Evolutionary conservation across 2,888 invertebrate species (phyloP), one percentile per base, ranked within the genome.

Genomic region (Anthoptus insignis): DNA sequence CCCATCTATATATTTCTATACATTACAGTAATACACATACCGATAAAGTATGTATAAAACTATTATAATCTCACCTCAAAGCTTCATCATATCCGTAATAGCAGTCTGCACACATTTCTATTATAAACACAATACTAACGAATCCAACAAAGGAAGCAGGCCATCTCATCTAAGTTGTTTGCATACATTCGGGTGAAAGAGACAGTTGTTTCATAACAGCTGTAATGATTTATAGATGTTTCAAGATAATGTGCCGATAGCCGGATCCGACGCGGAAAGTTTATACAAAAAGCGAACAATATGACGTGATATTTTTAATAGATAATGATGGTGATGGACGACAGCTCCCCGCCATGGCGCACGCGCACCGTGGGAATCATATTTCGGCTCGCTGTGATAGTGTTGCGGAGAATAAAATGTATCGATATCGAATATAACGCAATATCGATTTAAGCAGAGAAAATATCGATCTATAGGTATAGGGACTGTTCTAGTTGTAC

Each of bases 301-400:
- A 89, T 92, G 91, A 91, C 88, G 88, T 84, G 91, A 91, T 92
- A 90, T 91, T 92, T 92, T 92, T 92, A 89, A 91, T 90, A 92
- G 91, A 92, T 92, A 91, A 89, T 89, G 87, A 89, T 88, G 86
- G 88, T 93, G 91, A 92, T 91, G 90, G 83, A 91, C 88, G 91
- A 89, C 89, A 87, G 84, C 84, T 81, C 73, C 78, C 80, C 80
- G 77, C 82, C 72, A 75, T 70, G 75, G 73, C 73, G 79, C 80
- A 81, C 81, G 82, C 83, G 75, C 84, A 86, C 83, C 92, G 92
- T 92, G 92, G 91, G 92, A 93, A 92, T 81, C 78, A 85, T 83
- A 88, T 89, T 91, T 90, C 84, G 89, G 87, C 82, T 83, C 75
- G n/a, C n/a, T n/a, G n/a, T n/a, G n/a, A n/a, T n/a, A n/a, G n/a